A percentile compares a stretch with the other conserved stretches of the same genome.
Conservation (phyloP, 92 coral and sea anemone genomes). For the Parazoanthus darwini region DNA sequence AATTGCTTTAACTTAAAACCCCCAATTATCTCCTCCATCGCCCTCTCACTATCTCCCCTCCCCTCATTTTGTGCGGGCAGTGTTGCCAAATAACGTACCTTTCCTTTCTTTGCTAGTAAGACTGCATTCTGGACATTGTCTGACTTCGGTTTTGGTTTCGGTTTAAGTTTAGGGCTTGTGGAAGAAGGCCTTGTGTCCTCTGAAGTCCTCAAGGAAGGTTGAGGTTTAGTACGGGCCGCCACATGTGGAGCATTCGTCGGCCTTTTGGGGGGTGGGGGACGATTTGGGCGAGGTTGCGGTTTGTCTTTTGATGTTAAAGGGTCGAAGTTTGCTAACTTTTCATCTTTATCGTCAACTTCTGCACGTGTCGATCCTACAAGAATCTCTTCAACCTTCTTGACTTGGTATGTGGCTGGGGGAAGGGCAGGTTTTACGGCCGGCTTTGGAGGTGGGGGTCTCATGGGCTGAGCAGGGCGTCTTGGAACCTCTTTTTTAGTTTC, state of each 20-base stretch:
- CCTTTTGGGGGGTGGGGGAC: slow-evolving; percentile 88
- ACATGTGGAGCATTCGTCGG: slow-evolving; percentile 68
- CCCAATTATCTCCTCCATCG: too few relatives aligned
- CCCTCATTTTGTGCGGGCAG: too few relatives aligned
- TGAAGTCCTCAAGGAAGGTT: slow-evolving; percentile 27
- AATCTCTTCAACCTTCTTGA: slow-evolving; percentile 45
- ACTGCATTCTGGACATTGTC: slow-evolving; percentile 56
- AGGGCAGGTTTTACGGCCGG: slow-evolving; percentile 51
- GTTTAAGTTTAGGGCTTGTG: slow-evolving; percentile 45
- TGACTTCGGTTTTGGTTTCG: slow-evolving; percentile 46
- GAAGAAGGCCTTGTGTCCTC: slow-evolving; percentile 25
- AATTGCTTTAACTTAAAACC: too few relatives aligned
- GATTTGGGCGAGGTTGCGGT: slow-evolving; percentile 52
- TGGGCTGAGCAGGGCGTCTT: slow-evolving; percentile 67
- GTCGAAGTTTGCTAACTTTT: slow-evolving; percentile 64
- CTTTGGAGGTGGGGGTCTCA: slow-evolving; percentile 83
- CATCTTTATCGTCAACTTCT: slow-evolving; percentile 29
- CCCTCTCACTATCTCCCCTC: too few relatives aligned
- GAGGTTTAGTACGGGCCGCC: slow-evolving; percentile 27
- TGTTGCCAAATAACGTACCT: background rate
- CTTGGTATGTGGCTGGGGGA: slow-evolving; percentile 48
- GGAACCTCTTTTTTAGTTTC: slow-evolving; percentile 40
- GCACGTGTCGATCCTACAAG: slow-evolving; percentile 52
- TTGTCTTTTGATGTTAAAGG: slow-evolving; percentile 51
- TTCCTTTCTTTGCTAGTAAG: slow-evolving; percentile 56